phyloP scores from a whole-genome alignment of 2,888 invertebrate genomes.

The Dynastes grantii region DNA sequence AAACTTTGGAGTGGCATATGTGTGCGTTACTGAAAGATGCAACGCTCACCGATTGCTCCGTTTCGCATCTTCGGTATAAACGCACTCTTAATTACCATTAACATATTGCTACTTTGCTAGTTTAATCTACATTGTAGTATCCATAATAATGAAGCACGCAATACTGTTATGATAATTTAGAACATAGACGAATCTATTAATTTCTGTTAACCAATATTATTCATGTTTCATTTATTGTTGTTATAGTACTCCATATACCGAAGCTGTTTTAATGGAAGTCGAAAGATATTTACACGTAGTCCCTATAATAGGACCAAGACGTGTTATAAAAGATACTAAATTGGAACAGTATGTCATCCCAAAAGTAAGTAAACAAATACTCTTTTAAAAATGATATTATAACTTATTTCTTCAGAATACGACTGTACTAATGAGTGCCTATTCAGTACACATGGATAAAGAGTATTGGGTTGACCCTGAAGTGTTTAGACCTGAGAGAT shows the following conservation, averaged over 20 bases:
- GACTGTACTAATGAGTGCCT: conserved; percentile 64
- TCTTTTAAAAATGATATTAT: not conserved
- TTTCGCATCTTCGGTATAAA: too few relatives aligned
- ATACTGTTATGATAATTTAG: too few relatives aligned
- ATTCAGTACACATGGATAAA: conserved; percentile 75
- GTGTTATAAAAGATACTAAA: conserved; percentile 72
- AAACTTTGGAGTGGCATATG: too few relatives aligned
- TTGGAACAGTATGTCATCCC: conserved; percentile 73
- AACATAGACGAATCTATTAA: too few relatives aligned
- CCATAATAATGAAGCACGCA: too few relatives aligned
- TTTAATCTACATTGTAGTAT: too few relatives aligned
- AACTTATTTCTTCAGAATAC: conserved; percentile 62
- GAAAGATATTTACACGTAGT: conserved; percentile 70
- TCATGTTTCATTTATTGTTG: too few relatives aligned
- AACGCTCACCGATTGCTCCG: too few relatives aligned
- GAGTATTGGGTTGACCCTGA: conserved; percentile 77
- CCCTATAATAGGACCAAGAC: conserved; percentile 71
- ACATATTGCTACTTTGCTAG: too few relatives aligned
- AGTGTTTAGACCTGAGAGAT: conserved; percentile 78
- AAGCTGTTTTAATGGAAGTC: conserved; percentile 73
- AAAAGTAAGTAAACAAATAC: conserved; percentile 60
- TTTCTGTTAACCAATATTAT: not conserved
- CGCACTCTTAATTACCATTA: too few relatives aligned
- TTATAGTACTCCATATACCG: conserved; percentile 72
- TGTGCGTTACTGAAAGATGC: too few relatives aligned